phyloP scores from a whole-genome alignment of 2,888 invertebrate species.

The Anodontia alba region DNA sequence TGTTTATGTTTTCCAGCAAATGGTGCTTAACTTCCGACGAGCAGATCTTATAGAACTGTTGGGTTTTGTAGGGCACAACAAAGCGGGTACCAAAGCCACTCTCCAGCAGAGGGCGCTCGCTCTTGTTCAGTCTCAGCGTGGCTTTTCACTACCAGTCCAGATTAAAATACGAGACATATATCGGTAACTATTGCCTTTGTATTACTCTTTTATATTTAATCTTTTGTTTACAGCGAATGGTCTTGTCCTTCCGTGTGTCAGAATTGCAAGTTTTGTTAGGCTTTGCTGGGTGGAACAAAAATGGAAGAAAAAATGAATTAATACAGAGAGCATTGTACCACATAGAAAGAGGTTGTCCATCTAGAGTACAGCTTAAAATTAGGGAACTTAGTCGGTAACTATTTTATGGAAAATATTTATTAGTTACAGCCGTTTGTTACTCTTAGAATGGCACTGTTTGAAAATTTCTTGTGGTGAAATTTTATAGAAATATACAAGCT shows the following conservation, averaged over 20 bases:
- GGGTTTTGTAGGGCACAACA: conserved; percentile 91
- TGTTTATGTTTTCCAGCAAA: conserved; percentile 81
- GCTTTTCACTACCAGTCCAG: conserved; percentile 88
- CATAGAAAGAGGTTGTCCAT: conserved; percentile 87
- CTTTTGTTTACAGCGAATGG: conserved; percentile 85
- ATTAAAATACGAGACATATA: conserved; percentile 89
- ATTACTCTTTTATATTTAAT: conserved; percentile 6
- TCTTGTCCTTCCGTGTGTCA: conserved; percentile 91
- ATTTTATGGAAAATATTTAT: conserved; percentile 15
- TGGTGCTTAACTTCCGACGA: conserved; percentile 90
- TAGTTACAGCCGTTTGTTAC: background rate
- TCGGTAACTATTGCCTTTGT: conserved; percentile 83
- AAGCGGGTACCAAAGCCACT: conserved; percentile 92
- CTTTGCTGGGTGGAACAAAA: conserved; percentile 92
- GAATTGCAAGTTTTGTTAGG: conserved; percentile 93
- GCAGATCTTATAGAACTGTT: conserved; percentile 93
- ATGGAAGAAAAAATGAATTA: conserved; percentile 92
- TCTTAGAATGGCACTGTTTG: background rate
- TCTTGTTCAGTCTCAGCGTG: conserved; percentile 87
- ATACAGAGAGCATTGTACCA: conserved; percentile 91
- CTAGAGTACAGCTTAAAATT: conserved; percentile 88
- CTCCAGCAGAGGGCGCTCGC: conserved; percentile 90
- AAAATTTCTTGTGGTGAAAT: no score
- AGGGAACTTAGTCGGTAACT: conserved; percentile 88
- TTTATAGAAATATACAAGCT: no score